Conservation (phyloP, 2,888 invertebrate genomes). For the Cantharis rustica region DNA sequence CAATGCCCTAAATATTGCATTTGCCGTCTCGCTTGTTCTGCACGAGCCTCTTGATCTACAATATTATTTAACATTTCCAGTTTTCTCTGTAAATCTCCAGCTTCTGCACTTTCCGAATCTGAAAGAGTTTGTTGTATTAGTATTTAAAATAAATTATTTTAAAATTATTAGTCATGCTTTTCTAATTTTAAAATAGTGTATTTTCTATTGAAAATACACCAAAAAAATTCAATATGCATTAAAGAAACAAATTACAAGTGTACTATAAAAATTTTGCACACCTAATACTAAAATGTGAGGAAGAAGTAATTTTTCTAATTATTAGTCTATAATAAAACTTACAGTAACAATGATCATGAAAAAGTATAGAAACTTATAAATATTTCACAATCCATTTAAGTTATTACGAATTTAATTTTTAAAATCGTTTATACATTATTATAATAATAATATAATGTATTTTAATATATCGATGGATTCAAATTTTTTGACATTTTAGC, state of each 20-base stretch:
- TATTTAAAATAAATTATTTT: not conserved
- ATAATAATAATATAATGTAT: no score
- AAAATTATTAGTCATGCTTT: not conserved
- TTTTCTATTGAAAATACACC: not conserved
- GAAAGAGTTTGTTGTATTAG: constrained; percentile 46
- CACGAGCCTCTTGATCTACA: constrained; percentile 83
- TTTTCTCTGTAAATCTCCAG: constrained; percentile 87
- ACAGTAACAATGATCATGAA: not conserved
- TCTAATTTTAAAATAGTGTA: not conserved
- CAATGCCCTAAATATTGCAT: constrained; percentile 83
- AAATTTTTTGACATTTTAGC: no score
- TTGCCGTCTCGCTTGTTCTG: constrained; percentile 77
- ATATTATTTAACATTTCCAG: constrained; percentile 88
- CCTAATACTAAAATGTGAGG: not conserved
- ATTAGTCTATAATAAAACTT: not conserved
- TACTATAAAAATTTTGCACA: not conserved
- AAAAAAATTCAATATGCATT: not conserved
- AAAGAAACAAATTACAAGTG: not conserved
- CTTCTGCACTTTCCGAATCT: constrained; percentile 88
- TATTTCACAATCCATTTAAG: not conserved
- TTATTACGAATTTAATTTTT: not conserved
- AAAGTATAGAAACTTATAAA: not conserved
- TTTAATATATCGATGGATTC: no score
- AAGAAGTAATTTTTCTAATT: not conserved
- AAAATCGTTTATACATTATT: no score